Conservation (phyloP, 23 tunicate genomes). For the Trididemnum miniatum region DNA sequence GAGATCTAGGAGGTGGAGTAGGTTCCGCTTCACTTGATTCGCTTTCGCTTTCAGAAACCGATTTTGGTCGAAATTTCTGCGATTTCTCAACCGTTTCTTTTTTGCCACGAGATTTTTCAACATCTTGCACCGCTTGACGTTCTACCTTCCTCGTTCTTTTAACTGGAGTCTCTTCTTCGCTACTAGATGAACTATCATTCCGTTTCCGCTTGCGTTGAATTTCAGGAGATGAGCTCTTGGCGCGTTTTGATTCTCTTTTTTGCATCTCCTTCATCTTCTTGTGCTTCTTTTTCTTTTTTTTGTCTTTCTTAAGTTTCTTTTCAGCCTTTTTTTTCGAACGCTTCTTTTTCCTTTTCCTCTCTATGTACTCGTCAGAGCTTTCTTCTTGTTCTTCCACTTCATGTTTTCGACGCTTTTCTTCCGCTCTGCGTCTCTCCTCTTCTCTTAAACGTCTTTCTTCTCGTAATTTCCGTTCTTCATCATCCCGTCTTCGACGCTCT, state of each 20-base stretch:
- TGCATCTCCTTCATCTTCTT: neutral
- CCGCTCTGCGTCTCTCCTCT: constrained; percentile 26
- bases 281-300: constrained; percentile 17
- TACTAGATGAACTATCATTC: neutral
- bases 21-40: neutral
- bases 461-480: neutral
- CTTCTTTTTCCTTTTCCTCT: constrained; percentile 39
- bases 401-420: constrained; percentile 3
- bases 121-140: neutral
- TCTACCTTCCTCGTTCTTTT: neutral
- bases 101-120: neutral
- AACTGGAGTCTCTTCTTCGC: neutral
- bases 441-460: neutral
- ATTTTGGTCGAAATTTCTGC: neutral
- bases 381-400: constrained; percentile 8
- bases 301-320: constrained; percentile 32
- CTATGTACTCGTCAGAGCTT: neutral
- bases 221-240: constrained; percentile 12
- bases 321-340: neutral
- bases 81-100: neutral
- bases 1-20: neutral
- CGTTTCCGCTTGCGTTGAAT: constrained; percentile 1
- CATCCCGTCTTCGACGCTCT: constrained; percentile 18
- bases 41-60: neutral
- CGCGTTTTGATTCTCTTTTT: neutral